Base-by-base conservation (phyloP, 2,888 invertebrate species). In the Hololepta plana region DNA sequence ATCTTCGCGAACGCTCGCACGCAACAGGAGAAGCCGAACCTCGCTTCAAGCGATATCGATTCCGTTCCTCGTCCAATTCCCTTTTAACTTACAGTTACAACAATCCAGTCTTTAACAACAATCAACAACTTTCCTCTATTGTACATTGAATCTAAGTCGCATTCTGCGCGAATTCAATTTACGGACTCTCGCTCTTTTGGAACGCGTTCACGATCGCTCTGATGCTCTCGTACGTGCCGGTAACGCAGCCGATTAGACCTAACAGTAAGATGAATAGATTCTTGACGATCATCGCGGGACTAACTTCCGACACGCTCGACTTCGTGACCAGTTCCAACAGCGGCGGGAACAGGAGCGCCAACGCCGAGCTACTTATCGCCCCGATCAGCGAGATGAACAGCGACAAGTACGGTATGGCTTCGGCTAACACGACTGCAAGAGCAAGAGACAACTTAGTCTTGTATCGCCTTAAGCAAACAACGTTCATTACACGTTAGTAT, bases 351-450 rank as follows among this genome's bases (percentile, higher is more conserved):
- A 91, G 63, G 17, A 93, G 61, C 0, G 88, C 88, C 34, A 93
- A 55, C 0, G 82, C 72, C 4, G 88, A 79, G 38, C 85, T 82
- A 46, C 87, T 84, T 1, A 91, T 65, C 0, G 91, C 85, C 4
- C 93, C 93, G 14, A 93, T 82, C 33, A 93, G 53, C 0, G 90
- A 88, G 38, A 93, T 91, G 54, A 91, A 84, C 2, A 85, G 59
- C 3, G 76, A 75, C 34, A 93, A 56, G 38, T 82, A 68, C 0
- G 91, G 91, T 30, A 93, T 80, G 2, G 76, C 62, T 46, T 82
- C 82, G 0, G 91, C 90, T 37, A 90, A 55, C 6, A 70, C 53
- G 59, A 90, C 88, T 90, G 61, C 10, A 63, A 44, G 29, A 28
- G 27, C 36, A 35, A 31, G 22, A 21, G 2, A 17, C n/a, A n/a